Evolutionary conservation across 30 jellyfish, hydroid and myxozoan species (phyloP).

Genomic region (Aurelia sp.): DNA sequence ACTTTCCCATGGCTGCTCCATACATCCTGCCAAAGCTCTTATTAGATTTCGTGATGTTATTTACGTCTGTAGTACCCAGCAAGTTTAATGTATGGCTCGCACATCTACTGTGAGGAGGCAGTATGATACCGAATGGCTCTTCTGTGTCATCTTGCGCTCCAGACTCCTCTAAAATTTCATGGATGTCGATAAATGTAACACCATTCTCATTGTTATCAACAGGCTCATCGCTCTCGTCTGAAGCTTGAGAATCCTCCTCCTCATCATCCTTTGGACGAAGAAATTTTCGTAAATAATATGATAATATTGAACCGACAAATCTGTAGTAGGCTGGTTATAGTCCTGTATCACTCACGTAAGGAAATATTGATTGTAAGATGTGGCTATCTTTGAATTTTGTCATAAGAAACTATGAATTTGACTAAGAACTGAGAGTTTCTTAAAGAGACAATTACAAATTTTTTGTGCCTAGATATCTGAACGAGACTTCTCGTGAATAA

Average conservation of each 20-base stretch:
- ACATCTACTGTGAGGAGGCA: background rate
- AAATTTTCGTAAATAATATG: no score
- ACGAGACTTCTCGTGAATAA: no score
- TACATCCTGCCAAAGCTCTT: background rate
- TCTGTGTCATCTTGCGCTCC: background rate
- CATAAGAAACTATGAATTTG: no score
- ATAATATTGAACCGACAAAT: no score
- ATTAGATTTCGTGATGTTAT: background rate
- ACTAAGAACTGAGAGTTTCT: no score
- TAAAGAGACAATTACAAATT: no score
- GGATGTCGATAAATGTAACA: background rate
- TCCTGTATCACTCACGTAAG: no score
- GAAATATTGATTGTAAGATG: no score
- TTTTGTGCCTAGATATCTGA: no score
- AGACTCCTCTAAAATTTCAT: background rate
- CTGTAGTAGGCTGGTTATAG: no score
- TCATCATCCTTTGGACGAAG: no score
- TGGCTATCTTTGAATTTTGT: no score
- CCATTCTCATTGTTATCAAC: background rate
- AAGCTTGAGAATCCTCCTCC: background rate
- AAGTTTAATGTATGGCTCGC: background rate
- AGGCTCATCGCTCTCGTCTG: background rate
- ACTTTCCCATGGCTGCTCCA: background rate
- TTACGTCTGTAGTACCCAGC: background rate
- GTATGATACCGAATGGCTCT: background rate